Base-by-base conservation (phyloP, 2,888 invertebrate genomes). In the Ectemnius continuus region DNA sequence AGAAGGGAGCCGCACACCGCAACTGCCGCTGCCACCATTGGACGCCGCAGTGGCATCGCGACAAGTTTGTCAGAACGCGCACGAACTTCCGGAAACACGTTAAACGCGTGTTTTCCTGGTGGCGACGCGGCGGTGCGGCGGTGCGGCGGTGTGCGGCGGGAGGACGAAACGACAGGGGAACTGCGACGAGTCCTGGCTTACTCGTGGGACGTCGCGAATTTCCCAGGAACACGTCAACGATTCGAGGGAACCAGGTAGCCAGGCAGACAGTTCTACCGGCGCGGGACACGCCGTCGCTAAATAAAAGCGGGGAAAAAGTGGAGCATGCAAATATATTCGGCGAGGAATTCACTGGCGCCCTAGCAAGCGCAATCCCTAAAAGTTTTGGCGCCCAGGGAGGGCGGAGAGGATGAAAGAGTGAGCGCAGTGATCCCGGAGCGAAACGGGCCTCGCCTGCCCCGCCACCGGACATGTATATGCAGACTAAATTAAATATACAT, bases 321-420 rank as follows among this genome's bases (percentile, higher is more conserved):
- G 81, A 83, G 73, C 82, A 82, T 80, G 82, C 82, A 84, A 84
- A 83, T 84, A 78, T 82, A 84, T 84, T 82, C 84, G 36, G 36
- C 76, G 77, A 68, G 74, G 68, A 74, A 76, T 74, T 72, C 80
- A 75, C 75, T 36, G 36, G 36, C 36, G 36, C 8, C 36, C 11
- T 36, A 36, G 36, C 36, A 36, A 36, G 80, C 74, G 82, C 77
- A 76, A 78, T 82, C 76, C 82, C 75, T 78, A 75, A 78, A 82
- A 84, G 76, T 82, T 77, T 23, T 81, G 57, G 76, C 80, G 75
- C 81, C 69, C n/a, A 56, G 52, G 78, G 78, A 78, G 63, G 56
- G 52, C 5, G 52, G 52, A 8, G 52, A 52, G 52, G 14, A 16
- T 11, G 52, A 16, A 14, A 16, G 16, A 5, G 52, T 11, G n/a